Evolutionary conservation across 1,140 invertebrate species (phyloP).

Genomic region (Halictus rubicundus): DNA sequence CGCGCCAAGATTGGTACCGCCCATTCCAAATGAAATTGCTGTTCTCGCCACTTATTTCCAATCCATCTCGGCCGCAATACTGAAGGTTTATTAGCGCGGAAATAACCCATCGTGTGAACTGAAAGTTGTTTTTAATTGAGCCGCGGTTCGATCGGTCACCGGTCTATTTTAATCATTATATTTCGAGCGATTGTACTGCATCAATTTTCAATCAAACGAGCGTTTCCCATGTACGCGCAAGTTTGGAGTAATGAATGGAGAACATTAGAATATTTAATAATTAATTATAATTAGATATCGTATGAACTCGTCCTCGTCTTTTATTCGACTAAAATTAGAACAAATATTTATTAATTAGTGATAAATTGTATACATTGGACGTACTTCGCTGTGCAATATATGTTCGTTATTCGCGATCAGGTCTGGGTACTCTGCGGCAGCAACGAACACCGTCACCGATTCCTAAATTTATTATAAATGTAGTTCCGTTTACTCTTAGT

Average conservation of each 20-base stretch:
- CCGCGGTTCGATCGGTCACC: not conserved
- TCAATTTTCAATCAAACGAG: not conserved
- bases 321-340: not conserved
- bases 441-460: conserved; percentile 28
- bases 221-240: not conserved
- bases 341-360: not conserved
- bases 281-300: too few species aligned
- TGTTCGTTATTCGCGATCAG: conserved; percentile 61
- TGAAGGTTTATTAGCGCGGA: conserved; percentile 63
- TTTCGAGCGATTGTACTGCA: not conserved
- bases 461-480: conserved; percentile 19
- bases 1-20: conserved; percentile 56
- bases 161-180: not conserved
- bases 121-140: conserved; percentile 38
- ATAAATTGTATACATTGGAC: not conserved
- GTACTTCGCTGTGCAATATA: conserved; percentile 63
- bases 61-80: conserved; percentile 62
- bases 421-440: conserved; percentile 42
- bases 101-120: conserved; percentile 67
- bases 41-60: conserved; percentile 58
- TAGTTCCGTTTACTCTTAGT: not conserved
- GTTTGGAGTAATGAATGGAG: not conserved
- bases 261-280: not conserved
- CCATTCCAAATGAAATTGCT: conserved; percentile 61
- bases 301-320: not conserved